Evolutionary conservation across 2,888 invertebrate genomes (phyloP).

Genomic region (Cryptocephalus primarius): DNA sequence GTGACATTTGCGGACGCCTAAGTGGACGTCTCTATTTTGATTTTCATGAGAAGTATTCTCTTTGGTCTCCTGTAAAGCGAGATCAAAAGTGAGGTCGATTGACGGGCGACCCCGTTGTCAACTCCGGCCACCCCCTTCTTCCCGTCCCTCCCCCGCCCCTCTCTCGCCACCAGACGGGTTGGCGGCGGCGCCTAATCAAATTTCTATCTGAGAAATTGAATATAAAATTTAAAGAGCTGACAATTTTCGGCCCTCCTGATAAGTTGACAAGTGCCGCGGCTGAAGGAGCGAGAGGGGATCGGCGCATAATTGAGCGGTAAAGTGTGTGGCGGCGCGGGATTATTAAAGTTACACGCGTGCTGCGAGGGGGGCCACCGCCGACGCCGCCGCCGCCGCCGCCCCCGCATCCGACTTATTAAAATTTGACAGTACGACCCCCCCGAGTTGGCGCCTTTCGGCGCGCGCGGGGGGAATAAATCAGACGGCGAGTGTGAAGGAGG

Average conservation of each 20-base stretch:
- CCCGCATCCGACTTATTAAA: slow-evolving; percentile 27
- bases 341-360: slow-evolving; percentile 25
- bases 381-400: not conserved
- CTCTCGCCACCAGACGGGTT: not conserved
- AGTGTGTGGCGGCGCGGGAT: slow-evolving; percentile 25
- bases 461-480: too few species aligned
- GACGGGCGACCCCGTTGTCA: not conserved
- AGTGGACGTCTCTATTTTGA: too few species aligned
- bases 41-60: too few species aligned
- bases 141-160: not conserved
- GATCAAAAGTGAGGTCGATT: too few species aligned
- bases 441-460: too few species aligned
- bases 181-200: slow-evolving; percentile 25
- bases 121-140: not conserved
- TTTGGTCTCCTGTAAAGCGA: too few species aligned
- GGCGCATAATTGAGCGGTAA: slow-evolving; percentile 32
- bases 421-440: slow-evolving; percentile 22
- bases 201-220: slow-evolving; percentile 36
- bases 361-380: slow-evolving; percentile 2
- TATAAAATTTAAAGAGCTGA: slow-evolving; percentile 38
- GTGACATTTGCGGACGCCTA: too few species aligned
- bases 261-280: slow-evolving; percentile 31
- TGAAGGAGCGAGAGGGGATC: slow-evolving; percentile 3
- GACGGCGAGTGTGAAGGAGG: too few species aligned
- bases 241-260: slow-evolving; percentile 29